A percentile compares a stretch with the other conserved stretches of the same genome.
Evolutionary conservation across 2,888 invertebrate genomes (phyloP).

Genomic region (Apodemia hepburni): DNA sequence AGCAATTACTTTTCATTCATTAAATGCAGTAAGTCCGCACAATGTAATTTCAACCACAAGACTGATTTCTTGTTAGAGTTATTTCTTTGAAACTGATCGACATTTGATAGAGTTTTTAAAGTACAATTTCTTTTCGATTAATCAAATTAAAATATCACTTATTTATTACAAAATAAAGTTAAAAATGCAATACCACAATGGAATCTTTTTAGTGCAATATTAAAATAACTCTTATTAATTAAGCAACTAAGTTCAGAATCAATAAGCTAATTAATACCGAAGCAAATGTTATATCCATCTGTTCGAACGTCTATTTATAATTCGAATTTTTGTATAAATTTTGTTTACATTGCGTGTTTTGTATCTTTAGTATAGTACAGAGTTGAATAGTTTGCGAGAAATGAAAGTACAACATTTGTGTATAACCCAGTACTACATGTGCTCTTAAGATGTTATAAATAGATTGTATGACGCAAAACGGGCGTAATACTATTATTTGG

Average conservation of each 20-base stretch:
- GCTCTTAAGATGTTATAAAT: slow-evolving; percentile 17
- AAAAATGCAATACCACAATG: neutral
- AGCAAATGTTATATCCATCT: slow-evolving; percentile 1
- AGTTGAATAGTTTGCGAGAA: slow-evolving; percentile 10
- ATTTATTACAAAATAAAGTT: neutral
- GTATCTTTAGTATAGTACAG: neutral
- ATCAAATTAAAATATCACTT: neutral
- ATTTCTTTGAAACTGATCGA: slow-evolving; percentile 7
- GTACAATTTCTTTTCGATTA: neutral
- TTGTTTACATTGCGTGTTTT: slow-evolving; percentile 13
- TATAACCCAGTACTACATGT: neutral
- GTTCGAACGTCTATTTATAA: slow-evolving; percentile 5
- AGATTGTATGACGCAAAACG: slow-evolving; percentile 18
- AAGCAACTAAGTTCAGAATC: neutral
- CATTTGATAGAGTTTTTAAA: slow-evolving; percentile 17
- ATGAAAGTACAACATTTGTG: slow-evolving; percentile 2
- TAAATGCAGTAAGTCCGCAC: slow-evolving; percentile 16
- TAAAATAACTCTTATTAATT: neutral
- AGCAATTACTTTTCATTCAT: neutral
- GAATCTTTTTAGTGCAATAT: neutral
- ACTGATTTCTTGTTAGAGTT: neutral
- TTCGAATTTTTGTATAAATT: slow-evolving; percentile 5
- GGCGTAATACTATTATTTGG: slow-evolving; percentile 9
- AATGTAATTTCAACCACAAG: slow-evolving; percentile 21
- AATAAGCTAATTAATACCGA: neutral